Evolutionary conservation across 2,888 invertebrate genomes (phyloP), one percentile per base, ranked within the genome.

Genomic region (Plebejus melissa): DNA sequence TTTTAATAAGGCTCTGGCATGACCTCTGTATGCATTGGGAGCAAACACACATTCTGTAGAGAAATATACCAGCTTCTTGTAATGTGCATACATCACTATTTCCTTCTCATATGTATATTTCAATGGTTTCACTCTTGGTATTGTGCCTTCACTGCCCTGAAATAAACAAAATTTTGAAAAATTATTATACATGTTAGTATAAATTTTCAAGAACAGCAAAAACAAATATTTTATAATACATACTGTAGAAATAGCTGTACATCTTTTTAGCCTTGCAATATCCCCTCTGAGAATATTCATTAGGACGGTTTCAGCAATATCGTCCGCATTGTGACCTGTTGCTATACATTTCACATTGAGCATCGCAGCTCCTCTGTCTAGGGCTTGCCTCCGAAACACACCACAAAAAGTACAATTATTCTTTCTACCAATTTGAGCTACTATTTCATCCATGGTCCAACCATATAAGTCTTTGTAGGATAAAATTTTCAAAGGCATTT

Each of bases 381-480:
- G 88, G 0, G 99, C 99, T 88, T 99, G 99, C 50, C 99, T 95
- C 76, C 99, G 94, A 87, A 99, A 99, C 7, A 98, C 98, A 11
- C 98, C 98, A 93, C 98, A 98, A 86, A 98, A 98, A 7, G 98
- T 98, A 81, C 99, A 99, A 89, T 99, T 99, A 88, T 99, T 99
- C 85, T 98, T 98, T 76, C 97, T 95, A 0, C 94, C 95, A 83
- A 97, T 97, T 88, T 97, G 96, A 69, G 95, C 95, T 0, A 99
- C 99, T 87, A 99, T 99, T 83, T 97, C 97, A 93, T 99, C 99
- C 99, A 99, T 99, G 4, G 99, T 99, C 99, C 99, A 99, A 0
- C 99, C 99, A 93, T 99, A 99, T 4, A 99, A 93, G 82, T 99
- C 98, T 92, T 99, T 97, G 85, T 99, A 99, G 0, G 99, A 99